A percentile compares a stretch with the other conserved stretches of the same genome.
These are phyloP conservation scores for Arenaria interpres DNA, from an alignment of 2,113 vertebrate species.

Conservation along the genomic window DNA sequence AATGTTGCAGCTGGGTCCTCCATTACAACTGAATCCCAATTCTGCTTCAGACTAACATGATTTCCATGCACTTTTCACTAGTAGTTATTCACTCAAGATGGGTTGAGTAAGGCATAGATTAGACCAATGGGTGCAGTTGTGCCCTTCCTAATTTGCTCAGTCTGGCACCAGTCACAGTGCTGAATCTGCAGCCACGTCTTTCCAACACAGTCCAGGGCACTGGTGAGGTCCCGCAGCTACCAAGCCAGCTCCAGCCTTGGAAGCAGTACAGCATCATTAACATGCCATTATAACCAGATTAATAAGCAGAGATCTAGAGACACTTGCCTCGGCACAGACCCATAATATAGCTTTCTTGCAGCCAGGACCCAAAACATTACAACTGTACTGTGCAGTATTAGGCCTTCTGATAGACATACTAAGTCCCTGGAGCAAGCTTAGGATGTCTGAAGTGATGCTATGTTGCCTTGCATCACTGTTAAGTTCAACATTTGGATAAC, in stretches of 20 bases:
- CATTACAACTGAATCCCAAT: not conserved
- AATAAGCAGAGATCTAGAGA: not conserved
- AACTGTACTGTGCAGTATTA: not conserved
- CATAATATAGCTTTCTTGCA: not conserved
- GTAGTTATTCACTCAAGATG: not conserved
- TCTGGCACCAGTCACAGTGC: not conserved
- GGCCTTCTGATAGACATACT: not conserved
- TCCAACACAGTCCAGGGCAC: not conserved
- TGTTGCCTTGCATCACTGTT: not conserved
- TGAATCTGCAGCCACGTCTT: not conserved
- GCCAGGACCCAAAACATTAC: not conserved
- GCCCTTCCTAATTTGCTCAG: rapidly evolving
- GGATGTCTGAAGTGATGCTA: not conserved
- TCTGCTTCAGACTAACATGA: not conserved
- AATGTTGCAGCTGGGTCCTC: not conserved
- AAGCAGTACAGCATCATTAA: not conserved
- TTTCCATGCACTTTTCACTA: not conserved
- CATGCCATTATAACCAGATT: not conserved
- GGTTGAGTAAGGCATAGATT: not conserved
- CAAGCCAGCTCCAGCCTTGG: not conserved
- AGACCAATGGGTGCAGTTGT: not conserved
- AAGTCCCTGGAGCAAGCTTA: not conserved
- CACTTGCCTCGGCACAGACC: not conserved
- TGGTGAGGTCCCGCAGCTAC: not conserved
- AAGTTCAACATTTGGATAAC: not conserved